Evolutionary conservation across 2,113 vertebrate genomes (phyloP).

Genomic region (Corydoras sp.): DNA sequence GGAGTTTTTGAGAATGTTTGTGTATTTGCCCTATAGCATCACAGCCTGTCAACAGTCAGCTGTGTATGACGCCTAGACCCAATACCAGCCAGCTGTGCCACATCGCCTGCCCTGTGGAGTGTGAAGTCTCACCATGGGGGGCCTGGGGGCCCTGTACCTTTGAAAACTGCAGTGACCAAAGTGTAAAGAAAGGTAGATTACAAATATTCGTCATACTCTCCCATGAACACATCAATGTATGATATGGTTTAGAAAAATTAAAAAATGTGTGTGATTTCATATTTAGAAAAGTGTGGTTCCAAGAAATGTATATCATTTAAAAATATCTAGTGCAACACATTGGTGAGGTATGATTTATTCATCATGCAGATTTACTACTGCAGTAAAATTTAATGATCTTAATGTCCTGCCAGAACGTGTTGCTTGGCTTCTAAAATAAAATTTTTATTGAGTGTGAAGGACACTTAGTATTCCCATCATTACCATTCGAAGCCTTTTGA

Average conservation of each 20-base stretch:
- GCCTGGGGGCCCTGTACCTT: constrained; percentile 95
- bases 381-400: not conserved
- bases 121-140: constrained; percentile 85
- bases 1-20: constrained; percentile 14
- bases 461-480: not conserved
- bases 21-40: constrained; percentile 66
- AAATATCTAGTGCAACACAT: not conserved
- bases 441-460: constrained; percentile 1
- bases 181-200: constrained; percentile 83
- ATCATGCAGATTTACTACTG: constrained; percentile 5
- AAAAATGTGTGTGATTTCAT: not conserved
- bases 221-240: too few relatives aligned
- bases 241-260: too few relatives aligned
- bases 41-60: constrained; percentile 76
- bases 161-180: constrained; percentile 88
- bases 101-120: constrained; percentile 85
- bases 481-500: too few relatives aligned
- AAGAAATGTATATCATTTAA: not conserved
- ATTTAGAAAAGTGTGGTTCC: not conserved
- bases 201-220: too few relatives aligned
- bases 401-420: not conserved
- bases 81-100: constrained; percentile 89
- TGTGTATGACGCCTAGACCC: constrained; percentile 74
- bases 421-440: not conserved
- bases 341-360: constrained; percentile 10